Base-by-base conservation (phyloP, 2,888 invertebrate genomes). In the Leptopilina syphax region DNA sequence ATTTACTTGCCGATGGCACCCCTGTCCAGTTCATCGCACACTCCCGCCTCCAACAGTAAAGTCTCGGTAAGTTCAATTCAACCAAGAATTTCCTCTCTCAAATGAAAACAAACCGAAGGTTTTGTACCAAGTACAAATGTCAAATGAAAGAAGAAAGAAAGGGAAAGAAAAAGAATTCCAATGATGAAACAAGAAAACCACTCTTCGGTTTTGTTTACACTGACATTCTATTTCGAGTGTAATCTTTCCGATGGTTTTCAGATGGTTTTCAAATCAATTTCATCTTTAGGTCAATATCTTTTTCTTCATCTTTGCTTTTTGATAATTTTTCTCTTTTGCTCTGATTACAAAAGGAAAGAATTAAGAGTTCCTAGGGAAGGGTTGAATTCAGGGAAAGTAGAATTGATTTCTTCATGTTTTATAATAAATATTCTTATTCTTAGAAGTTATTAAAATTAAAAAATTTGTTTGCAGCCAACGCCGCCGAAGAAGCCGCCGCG, bases 401-500 rank as follows among this genome's bases (percentile, higher is more conserved):
- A 18, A 18, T 18, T 18, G 18, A 18, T 18, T 18, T 18, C 0
- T 18, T 18, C 0, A 18, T 18, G 18, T 18, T 18, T 18, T 18
- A 18, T 18, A 18, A 18, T 18, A 18, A 18, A 18, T 18, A 18
- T 18, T 18, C 18, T 18, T 18, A 18, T 18, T 18, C 18, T 18
- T 18, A 18, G 18, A 18, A 18, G 18, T 18, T 18, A 18, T 18
- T 18, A 18, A 18, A 18, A 18, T 18, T 34, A 34, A 34, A 65
- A 65, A 79, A 77, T 73, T 81, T 65, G 44, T 77, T 91, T 92
- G 67, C 93, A 96, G 96, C 96, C 96, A 77, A 96, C 96, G 79
- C 97, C 97, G 79, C 97, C 97, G 70, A 97, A 97, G 93, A 97
- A 97, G 92, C 97, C 97, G 82, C 97, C 97, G 3, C 94, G 97